phyloP scores from a whole-genome alignment of 1,140 invertebrate species.

The Laupala kohalensis region DNA sequence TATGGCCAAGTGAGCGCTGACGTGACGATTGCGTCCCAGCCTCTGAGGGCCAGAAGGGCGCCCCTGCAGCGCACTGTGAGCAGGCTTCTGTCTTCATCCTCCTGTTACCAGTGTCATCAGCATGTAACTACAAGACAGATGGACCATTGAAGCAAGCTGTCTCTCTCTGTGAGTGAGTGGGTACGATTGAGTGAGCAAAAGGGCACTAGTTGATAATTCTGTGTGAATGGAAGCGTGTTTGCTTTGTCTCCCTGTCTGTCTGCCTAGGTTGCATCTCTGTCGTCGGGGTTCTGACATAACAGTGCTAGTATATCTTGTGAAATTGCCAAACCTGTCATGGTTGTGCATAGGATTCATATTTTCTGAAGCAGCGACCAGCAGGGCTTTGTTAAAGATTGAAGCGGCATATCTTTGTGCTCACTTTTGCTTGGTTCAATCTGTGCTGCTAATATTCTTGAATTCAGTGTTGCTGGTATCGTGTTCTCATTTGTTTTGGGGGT shows the following conservation, averaged over 20 bases:
- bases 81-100: not conserved
- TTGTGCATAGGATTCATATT: not conserved
- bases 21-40: not conserved
- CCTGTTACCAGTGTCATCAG: not conserved
- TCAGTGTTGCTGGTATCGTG: not conserved
- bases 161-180: not conserved
- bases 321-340: not conserved
- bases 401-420: not conserved
- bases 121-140: too few species aligned
- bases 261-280: not conserved
- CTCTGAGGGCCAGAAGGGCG: not conserved
- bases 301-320: not conserved
- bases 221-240: not conserved
- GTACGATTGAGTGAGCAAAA: not conserved
- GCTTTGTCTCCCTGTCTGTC: not conserved
- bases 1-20: conserved; percentile 5
- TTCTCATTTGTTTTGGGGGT: not conserved
- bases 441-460: not conserved
- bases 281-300: not conserved
- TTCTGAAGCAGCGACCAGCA: not conserved
- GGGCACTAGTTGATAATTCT: not conserved
- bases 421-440: not conserved
- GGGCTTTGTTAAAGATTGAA: not conserved
- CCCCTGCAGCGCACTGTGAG: not conserved
- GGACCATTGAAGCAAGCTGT: too few species aligned